A percentile compares a stretch with the other conserved stretches of the same genome.
Conservation (phyloP, 2,888 invertebrate species). For the Neria commutata region DNA sequence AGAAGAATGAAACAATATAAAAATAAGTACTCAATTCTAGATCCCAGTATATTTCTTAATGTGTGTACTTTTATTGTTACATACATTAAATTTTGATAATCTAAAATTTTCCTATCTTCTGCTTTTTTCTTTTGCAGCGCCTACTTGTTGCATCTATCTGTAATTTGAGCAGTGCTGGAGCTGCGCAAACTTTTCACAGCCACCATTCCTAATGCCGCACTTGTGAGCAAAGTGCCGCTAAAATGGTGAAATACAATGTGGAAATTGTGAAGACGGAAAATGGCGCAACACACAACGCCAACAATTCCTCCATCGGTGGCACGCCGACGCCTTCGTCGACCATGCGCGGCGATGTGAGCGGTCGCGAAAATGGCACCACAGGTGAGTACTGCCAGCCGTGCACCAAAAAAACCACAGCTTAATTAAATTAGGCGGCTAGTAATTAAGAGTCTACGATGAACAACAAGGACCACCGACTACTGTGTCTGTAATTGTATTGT, state of each 20-base stretch:
- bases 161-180: no score
- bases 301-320: constrained; percentile 38
- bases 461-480: no score
- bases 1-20: no score
- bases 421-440: no score
- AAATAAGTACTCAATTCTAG: no score
- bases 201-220: constrained; percentile 27
- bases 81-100: no score
- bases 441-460: no score
- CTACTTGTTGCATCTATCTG: no score
- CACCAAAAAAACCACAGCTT: background rate
- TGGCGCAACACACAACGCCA: constrained; percentile 42
- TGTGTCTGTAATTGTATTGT: background rate
- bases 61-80: no score
- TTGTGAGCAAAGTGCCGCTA: constrained; percentile 40
- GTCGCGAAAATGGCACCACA: constrained; percentile 51
- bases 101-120: no score
- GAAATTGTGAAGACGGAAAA: constrained; percentile 53
- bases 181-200: constrained; percentile 15
- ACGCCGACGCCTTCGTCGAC: constrained; percentile 32
- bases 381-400: constrained; percentile 53
- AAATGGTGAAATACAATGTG: constrained; percentile 49
- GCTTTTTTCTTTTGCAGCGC: background rate
- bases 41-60: no score
- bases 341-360: constrained; percentile 34